Evolutionary conservation across 2,797 vertebrate genomes (phyloP).

Genomic region (Hipposideros larvatus): DNA sequence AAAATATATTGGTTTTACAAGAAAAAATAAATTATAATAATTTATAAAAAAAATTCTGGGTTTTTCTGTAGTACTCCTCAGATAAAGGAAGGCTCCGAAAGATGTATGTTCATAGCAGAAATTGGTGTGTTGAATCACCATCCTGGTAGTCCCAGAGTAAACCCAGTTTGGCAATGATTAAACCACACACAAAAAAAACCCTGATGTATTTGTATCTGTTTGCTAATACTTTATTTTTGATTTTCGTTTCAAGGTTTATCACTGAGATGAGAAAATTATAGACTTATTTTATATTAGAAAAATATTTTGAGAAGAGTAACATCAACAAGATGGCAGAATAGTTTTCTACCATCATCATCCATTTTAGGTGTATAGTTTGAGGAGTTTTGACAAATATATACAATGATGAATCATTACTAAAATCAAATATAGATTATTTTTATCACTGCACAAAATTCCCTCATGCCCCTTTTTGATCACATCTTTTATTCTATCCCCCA

Average conservation of each 20-base stretch:
- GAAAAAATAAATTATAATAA: not conserved
- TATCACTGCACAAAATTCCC: not conserved
- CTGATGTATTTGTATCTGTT: not conserved
- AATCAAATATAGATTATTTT: constrained; percentile 61
- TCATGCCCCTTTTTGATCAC: constrained; percentile 2
- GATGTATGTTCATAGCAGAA: not conserved
- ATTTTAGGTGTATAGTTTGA: constrained; percentile 33
- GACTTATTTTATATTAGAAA: constrained; percentile 20
- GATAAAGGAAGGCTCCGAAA: not conserved
- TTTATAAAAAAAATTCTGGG: not conserved
- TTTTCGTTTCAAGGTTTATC: not conserved
- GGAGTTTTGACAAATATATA: constrained; percentile 60
- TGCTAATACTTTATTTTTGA: not conserved
- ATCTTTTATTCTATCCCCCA: not conserved
- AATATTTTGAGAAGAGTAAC: not conserved
- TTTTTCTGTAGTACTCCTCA: not conserved
- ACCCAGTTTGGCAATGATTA: not conserved
- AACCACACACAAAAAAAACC: not conserved
- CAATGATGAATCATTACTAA: constrained; percentile 24
- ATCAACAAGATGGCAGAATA: not conserved
- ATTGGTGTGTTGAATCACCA: not conserved
- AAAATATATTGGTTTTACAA: constrained; percentile 17
- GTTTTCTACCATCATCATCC: not conserved
- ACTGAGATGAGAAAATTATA: not conserved
- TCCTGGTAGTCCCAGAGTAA: not conserved